Evolutionary conservation across 2,888 invertebrate genomes (phyloP).

Genomic region (Gortyna flavago): DNA sequence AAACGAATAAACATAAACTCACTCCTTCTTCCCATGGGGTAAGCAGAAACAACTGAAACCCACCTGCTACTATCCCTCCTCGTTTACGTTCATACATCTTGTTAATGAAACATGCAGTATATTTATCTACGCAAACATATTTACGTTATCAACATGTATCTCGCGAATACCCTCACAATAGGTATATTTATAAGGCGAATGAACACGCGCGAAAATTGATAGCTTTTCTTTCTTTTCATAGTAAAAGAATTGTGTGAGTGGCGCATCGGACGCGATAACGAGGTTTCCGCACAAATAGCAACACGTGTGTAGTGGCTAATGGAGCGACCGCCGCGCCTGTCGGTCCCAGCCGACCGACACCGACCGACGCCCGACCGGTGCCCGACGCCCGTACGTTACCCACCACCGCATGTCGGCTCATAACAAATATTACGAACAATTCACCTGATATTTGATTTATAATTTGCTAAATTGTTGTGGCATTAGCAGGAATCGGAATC

Average conservation of each 20-base stretch:
- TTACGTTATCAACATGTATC: slow-evolving; percentile 44
- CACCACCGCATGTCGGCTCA: slow-evolving; percentile 55
- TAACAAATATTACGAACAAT: slow-evolving; percentile 52
- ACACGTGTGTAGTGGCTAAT: slow-evolving; percentile 78
- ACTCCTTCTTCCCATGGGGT: neutral
- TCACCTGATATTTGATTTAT: slow-evolving; percentile 49
- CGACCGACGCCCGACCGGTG: slow-evolving; percentile 14
- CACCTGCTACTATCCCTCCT: neutral
- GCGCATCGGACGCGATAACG: slow-evolving; percentile 76
- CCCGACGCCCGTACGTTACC: slow-evolving; percentile 28
- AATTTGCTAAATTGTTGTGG: slow-evolving; percentile 34
- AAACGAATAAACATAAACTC: neutral
- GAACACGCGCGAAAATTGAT: slow-evolving; percentile 69
- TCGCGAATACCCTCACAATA: slow-evolving; percentile 44
- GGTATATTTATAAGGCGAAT: slow-evolving; percentile 47
- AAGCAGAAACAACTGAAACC: neutral
- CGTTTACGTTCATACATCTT: neutral
- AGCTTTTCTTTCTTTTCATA: slow-evolving; percentile 71
- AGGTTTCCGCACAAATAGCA: slow-evolving; percentile 80
- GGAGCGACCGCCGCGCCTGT: slow-evolving; percentile 63
- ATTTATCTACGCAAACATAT: slow-evolving; percentile 26
- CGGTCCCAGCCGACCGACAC: slow-evolving; percentile 52
- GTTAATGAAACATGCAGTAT: slow-evolving; percentile 9
- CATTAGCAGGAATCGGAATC: slow-evolving; percentile 5
- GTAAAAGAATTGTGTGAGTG: slow-evolving; percentile 71